A percentile compares a stretch with the other conserved stretches of the same genome.
phyloP scores from a whole-genome alignment of 2,797 vertebrate genomes.

The Epinephelus malabaricus region DNA sequence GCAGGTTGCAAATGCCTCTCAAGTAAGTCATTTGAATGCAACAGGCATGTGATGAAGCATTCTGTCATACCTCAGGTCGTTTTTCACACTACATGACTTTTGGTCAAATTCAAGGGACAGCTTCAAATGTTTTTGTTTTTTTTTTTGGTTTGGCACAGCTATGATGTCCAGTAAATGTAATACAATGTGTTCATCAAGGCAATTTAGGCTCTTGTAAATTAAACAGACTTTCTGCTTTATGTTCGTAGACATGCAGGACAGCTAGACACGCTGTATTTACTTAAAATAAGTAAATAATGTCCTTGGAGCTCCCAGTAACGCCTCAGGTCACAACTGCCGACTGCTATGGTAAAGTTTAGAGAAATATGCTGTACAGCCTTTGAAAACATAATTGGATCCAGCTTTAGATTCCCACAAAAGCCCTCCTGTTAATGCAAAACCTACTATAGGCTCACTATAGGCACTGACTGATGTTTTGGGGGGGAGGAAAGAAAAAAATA shows the following conservation, averaged over 20 bases:
- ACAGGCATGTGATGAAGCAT: neutral
- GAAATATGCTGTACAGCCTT: slow-evolving; percentile 65
- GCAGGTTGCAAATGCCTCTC: neutral
- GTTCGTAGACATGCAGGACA: slow-evolving; percentile 2
- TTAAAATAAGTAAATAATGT: slow-evolving; percentile 52
- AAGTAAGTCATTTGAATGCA: neutral
- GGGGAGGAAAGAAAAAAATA: slow-evolving; percentile 14
- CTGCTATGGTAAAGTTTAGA: slow-evolving; percentile 54
- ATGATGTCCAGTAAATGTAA: neutral
- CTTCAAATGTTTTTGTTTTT: slow-evolving; percentile 9
- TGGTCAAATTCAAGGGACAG: neutral
- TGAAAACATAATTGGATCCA: slow-evolving; percentile 77
- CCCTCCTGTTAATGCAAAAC: slow-evolving; percentile 57
- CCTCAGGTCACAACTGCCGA: slow-evolving; percentile 33
- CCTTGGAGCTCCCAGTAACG: slow-evolving; percentile 29
- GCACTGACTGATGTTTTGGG: slow-evolving; percentile 46
- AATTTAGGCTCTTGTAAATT: neutral
- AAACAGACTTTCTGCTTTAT: neutral
- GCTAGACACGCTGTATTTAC: slow-evolving; percentile 25
- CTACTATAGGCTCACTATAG: slow-evolving; percentile 50
- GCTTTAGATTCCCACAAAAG: slow-evolving; percentile 66
- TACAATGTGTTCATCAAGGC: slow-evolving; percentile 1
- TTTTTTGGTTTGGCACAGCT: neutral
- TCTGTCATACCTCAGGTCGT: neutral
- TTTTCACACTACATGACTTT: neutral